These are phyloP conservation scores for Chrysina gloriosa DNA, from an alignment of 2,888 invertebrate genomes.

Conservation along the genomic window DNA sequence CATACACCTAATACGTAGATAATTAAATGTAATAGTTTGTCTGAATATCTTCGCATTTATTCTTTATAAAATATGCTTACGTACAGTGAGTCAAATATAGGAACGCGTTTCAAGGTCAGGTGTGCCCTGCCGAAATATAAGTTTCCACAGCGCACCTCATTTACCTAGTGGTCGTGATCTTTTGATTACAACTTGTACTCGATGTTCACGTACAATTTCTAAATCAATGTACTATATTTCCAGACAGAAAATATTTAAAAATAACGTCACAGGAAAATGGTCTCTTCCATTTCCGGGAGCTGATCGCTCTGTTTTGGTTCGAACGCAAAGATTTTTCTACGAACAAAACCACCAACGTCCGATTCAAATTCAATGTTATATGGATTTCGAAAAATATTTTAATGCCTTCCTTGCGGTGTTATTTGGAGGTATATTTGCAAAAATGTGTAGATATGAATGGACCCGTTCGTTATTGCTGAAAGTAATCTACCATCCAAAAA, in stretches of 20 bases:
- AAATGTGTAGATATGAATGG: constrained; percentile 70
- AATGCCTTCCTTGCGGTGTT: constrained; percentile 67
- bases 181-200: too few relatives aligned
- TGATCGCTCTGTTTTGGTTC: constrained; percentile 83
- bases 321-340: constrained; percentile 83
- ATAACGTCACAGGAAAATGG: constrained; percentile 47
- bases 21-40: too few relatives aligned
- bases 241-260: constrained; percentile 47
- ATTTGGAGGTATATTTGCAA: constrained; percentile 71
- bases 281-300: constrained; percentile 82
- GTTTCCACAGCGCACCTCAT: too few relatives aligned
- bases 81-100: too few relatives aligned
- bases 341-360: constrained; percentile 78
- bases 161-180: too few relatives aligned
- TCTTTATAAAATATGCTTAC: too few relatives aligned
- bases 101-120: too few relatives aligned
- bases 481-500: constrained; percentile 61
- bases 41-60: too few relatives aligned
- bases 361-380: constrained; percentile 81
- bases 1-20: too few relatives aligned
- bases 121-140: too few relatives aligned
- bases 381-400: constrained; percentile 66
- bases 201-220: too few relatives aligned
- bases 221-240: constrained; percentile 26
- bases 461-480: constrained; percentile 75